phyloP scores from a whole-genome alignment of 2,888 invertebrate species.

The Trissoscelio sp. region DNA sequence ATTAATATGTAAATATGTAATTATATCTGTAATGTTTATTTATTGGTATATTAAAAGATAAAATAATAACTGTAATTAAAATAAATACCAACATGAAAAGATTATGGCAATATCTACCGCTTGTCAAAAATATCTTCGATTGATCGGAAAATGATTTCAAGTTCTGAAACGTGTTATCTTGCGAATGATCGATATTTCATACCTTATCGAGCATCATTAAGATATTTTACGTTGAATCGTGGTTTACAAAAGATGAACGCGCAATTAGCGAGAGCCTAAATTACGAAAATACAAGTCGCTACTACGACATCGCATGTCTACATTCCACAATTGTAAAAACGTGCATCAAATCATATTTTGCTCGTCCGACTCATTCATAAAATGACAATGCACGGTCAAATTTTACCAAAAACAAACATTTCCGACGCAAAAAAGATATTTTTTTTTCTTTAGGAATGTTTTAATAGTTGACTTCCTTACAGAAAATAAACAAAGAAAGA shows the following conservation, averaged over 20 bases:
- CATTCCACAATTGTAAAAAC: constrained; percentile 58
- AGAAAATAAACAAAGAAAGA: not conserved
- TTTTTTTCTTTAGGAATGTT: constrained; percentile 47
- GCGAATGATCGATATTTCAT: not conserved
- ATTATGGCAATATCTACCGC: constrained; percentile 5
- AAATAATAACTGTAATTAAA: not conserved
- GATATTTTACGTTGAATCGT: constrained; percentile 9
- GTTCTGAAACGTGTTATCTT: not conserved
- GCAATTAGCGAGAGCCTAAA: constrained; percentile 45
- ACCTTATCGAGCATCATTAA: constrained; percentile 9
- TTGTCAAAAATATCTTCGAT: constrained; percentile 6
- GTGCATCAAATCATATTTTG: constrained; percentile 56
- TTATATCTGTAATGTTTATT: too few species aligned
- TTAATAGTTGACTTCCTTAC: constrained; percentile 8
- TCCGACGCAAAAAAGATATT: constrained; percentile 15
- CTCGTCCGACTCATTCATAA: constrained; percentile 52
- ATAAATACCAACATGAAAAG: not conserved
- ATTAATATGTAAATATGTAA: not conserved
- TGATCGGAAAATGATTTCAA: constrained; percentile 13
- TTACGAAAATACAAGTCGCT: constrained; percentile 59
- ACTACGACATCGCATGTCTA: constrained; percentile 50
- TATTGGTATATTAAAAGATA: not conserved
- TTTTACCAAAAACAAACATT: constrained; percentile 57
- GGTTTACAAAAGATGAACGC: constrained; percentile 25
- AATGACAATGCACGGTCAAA: constrained; percentile 30